A percentile compares a stretch with the other conserved stretches of the same genome.
phyloP scores from a whole-genome alignment of 2,113 vertebrate species.

The Cavia porcellus region DNA sequence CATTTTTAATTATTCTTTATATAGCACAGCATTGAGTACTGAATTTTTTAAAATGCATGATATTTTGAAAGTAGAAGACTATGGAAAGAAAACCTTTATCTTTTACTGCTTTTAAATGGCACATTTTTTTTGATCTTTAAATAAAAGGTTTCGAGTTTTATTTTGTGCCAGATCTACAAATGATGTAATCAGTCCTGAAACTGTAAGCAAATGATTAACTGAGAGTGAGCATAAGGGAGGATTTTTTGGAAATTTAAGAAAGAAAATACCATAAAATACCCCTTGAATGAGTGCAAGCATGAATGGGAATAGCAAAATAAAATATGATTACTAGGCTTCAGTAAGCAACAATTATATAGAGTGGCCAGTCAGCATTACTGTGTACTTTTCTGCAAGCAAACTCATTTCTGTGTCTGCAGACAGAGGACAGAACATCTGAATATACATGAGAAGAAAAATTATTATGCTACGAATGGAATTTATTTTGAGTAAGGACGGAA shows the following conservation, averaged over 20 bases:
- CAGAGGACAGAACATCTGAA: constrained; percentile 27
- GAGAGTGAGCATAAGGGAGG: neutral
- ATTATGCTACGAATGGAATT: constrained; percentile 33
- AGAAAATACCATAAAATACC: neutral
- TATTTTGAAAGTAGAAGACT: neutral
- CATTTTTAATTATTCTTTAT: constrained; percentile 20
- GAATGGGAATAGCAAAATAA: constrained; percentile 30
- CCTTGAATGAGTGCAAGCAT: neutral
- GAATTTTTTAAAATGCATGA: neutral
- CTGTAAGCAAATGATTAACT: constrained; percentile 1
- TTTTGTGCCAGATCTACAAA: neutral
- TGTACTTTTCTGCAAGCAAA: constrained; percentile 45
- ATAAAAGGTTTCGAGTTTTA: neutral
- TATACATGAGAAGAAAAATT: constrained; percentile 16
- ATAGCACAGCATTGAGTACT: neutral
- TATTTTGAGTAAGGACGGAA: constrained; percentile 2
- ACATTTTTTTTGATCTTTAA: neutral
- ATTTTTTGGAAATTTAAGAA: neutral
- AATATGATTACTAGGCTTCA: constrained; percentile 49
- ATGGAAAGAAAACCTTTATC: neutral
- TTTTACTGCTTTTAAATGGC: neutral
- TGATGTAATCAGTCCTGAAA: neutral
- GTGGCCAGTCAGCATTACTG: constrained; percentile 37
- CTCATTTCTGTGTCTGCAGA: neutral
- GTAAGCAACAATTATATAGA: constrained; percentile 60